These are phyloP conservation scores for Pandemis heparana DNA, from an alignment of 2,888 invertebrate species.

Conservation along the genomic window DNA sequence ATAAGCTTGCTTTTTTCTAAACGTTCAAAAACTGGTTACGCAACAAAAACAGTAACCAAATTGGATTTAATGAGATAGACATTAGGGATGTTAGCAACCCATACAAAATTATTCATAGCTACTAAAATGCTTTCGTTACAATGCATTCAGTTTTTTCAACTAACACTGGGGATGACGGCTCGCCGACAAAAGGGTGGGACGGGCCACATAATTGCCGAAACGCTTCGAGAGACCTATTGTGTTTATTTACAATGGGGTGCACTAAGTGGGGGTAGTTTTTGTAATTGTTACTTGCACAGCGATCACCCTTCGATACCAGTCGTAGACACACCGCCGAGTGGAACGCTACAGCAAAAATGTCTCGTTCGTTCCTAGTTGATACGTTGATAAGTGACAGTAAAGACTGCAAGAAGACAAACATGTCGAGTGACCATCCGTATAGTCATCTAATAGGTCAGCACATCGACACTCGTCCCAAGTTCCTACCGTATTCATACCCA, in stretches of 20 bases:
- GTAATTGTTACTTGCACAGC: conserved; percentile 79
- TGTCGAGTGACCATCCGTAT: conserved; percentile 75
- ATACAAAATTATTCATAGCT: conserved; percentile 85
- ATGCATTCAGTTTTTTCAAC: conserved; percentile 69
- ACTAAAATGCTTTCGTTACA: conserved; percentile 82
- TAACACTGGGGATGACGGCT: conserved; percentile 79
- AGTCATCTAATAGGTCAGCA: conserved; percentile 70
- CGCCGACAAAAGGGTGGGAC: conserved; percentile 84
- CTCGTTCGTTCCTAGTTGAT: conserved; percentile 93
- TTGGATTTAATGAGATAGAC: conserved; percentile 83
- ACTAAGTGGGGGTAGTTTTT: conserved; percentile 85
- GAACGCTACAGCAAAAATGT: conserved; percentile 82
- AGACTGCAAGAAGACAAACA: conserved; percentile 70
- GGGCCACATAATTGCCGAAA: conserved; percentile 85
- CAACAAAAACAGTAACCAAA: conserved; percentile 76
- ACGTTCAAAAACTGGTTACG: conserved; percentile 53
- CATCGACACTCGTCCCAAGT: conserved; percentile 73
- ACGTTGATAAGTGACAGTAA: conserved; percentile 90
- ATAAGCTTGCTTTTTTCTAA: conserved; percentile 8
- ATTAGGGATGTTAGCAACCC: conserved; percentile 79
- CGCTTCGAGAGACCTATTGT: conserved; percentile 83
- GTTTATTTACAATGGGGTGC: conserved; percentile 82
- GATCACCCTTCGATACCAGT: conserved; percentile 72
- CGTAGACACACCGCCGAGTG: conserved; percentile 59
- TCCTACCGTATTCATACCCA: conserved; percentile 87